Evolutionary conservation across 1,140 invertebrate genomes (phyloP).

Genomic region (roundworm (Caenorhabditis elegans)): DNA sequence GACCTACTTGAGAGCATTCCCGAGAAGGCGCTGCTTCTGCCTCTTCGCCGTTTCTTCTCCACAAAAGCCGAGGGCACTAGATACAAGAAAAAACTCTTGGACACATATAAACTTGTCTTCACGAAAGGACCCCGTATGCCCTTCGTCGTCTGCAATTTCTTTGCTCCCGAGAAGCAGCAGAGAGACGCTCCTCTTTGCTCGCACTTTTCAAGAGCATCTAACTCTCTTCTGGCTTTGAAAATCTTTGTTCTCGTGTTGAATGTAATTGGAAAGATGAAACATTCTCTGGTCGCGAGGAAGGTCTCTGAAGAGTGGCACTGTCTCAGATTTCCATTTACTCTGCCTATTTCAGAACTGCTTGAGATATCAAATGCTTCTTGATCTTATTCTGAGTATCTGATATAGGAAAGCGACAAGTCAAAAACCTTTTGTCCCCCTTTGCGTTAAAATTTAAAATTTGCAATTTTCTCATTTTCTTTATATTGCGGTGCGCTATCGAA

Average conservation of each 20-base stretch:
- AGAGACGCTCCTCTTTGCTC: neutral
- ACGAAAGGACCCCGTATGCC: neutral
- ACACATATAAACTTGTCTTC: constrained; percentile 22
- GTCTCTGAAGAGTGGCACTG: neutral
- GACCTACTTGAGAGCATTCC: constrained; percentile 25
- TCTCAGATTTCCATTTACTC: neutral
- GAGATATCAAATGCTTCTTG: neutral
- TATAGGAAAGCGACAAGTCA: too few species aligned
- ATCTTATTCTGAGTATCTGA: too few species aligned
- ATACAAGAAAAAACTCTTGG: constrained; percentile 31
- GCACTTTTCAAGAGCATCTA: neutral
- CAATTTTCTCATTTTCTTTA: neutral
- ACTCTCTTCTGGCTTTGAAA: constrained; percentile 5
- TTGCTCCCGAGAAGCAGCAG: neutral
- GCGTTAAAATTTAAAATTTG: too few species aligned
- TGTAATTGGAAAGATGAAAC: constrained; percentile 15
- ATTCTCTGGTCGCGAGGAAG: neutral
- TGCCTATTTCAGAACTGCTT: too few species aligned
- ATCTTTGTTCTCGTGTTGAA: constrained; percentile 16
- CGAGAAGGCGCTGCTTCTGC: too few species aligned
- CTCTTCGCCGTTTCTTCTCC: neutral
- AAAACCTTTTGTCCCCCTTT: too few species aligned
- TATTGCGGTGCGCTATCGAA: neutral
- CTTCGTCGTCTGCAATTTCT: constrained; percentile 4
- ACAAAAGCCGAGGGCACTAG: constrained; percentile 13